Evolutionary conservation across 2,888 invertebrate species (phyloP).

Genomic region (Agrilus biguttatus): DNA sequence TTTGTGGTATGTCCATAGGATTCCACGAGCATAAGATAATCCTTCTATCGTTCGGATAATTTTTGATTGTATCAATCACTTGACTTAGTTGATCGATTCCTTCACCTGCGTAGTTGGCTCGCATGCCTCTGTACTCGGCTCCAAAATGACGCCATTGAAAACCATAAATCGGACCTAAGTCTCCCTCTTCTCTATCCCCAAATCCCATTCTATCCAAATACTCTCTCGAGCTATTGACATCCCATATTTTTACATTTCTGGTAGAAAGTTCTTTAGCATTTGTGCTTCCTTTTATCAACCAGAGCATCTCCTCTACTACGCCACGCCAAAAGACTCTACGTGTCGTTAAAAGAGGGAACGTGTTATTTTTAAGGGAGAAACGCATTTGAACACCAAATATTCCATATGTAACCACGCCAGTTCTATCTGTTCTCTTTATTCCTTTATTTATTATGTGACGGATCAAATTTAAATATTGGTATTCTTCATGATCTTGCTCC

Average conservation of each 20-base stretch:
- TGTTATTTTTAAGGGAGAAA: conserved; percentile 55
- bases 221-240: conserved; percentile 77
- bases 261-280: conserved; percentile 66
- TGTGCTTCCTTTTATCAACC: conserved; percentile 87
- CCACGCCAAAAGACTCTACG: conserved; percentile 85
- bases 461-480: conserved; percentile 58
- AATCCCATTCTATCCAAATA: conserved; percentile 80
- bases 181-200: conserved; percentile 73
- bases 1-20: conserved; percentile 66
- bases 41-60: conserved; percentile 71
- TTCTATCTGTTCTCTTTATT: conserved; percentile 60
- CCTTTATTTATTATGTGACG: conserved; percentile 46
- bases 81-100: conserved; percentile 83
- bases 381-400: conserved; percentile 85
- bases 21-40: conserved; percentile 95
- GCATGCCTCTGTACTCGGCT: conserved; percentile 67
- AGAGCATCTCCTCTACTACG: conserved; percentile 82
- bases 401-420: conserved; percentile 76
- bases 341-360: conserved; percentile 81
- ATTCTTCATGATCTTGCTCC: conserved; percentile 43
- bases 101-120: conserved; percentile 57
- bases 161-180: conserved; percentile 92
- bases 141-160: conserved; percentile 98
- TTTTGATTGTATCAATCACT: conserved; percentile 65
- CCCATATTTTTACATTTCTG: conserved; percentile 85